A percentile compares a stretch with the other conserved stretches of the same genome.
These are phyloP conservation scores for Sitta carolinensis DNA, from an alignment of 2,797 vertebrate species.

Conservation along the genomic window DNA sequence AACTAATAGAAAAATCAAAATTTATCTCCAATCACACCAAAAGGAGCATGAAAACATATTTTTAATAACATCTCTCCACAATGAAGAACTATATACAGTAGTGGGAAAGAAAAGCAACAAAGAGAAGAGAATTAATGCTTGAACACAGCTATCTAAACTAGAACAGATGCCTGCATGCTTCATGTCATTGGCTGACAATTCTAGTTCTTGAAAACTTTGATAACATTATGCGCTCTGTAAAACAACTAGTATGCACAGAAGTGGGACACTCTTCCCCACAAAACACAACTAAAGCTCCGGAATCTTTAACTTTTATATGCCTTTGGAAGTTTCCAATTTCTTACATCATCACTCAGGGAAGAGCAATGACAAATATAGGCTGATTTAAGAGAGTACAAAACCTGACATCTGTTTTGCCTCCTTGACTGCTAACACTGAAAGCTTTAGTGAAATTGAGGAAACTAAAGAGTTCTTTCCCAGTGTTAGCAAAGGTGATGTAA, in stretches of 20 bases:
- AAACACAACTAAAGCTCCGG: background rate
- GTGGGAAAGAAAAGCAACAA: background rate
- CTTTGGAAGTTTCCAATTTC: background rate
- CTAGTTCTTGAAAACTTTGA: background rate
- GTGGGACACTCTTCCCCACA: background rate
- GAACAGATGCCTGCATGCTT: background rate
- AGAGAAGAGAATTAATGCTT: background rate
- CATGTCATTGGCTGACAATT: background rate
- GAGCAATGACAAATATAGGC: background rate
- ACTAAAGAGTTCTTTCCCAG: background rate
- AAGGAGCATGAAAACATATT: background rate
- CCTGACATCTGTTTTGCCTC: background rate
- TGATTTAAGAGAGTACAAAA: background rate
- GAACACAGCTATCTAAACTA: background rate
- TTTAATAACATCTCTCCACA: background rate
- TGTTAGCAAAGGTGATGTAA: fast-evolving
- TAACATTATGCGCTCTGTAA: background rate
- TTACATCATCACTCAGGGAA: background rate
- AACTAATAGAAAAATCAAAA: background rate
- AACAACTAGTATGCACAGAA: background rate
- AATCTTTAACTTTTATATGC: background rate
- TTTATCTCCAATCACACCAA: background rate
- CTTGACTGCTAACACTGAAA: background rate
- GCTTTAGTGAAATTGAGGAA: background rate
- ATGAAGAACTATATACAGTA: fast-evolving